phyloP scores from a whole-genome alignment of 2,113 vertebrate genomes.

The Brienomyrus brachyistius region DNA sequence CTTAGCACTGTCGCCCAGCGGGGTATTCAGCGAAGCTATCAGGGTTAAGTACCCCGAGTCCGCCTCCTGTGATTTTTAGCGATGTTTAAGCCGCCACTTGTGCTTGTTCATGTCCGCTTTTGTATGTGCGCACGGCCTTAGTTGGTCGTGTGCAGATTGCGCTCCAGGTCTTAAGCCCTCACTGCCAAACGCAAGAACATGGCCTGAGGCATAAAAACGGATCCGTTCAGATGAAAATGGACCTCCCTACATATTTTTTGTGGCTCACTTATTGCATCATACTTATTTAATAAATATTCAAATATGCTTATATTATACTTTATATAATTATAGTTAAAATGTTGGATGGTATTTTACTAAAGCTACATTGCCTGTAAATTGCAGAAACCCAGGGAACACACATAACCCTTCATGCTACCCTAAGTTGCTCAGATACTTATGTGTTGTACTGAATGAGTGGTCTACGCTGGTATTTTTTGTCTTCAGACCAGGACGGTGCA shows the following conservation, averaged over 20 bases:
- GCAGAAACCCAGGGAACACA: no score
- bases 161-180: neutral
- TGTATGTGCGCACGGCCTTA: neutral
- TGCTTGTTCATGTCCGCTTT: neutral
- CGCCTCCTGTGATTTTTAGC: neutral
- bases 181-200: neutral
- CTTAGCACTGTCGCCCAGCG: neutral
- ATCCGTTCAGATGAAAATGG: neutral
- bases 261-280: neutral
- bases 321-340: neutral
- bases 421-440: neutral
- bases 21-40: neutral
- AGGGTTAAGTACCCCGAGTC: neutral
- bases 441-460: neutral
- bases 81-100: neutral
- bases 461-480: slow-evolving; percentile 10
- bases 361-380: neutral
- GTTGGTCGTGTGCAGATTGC: neutral
- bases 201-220: neutral
- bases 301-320: neutral
- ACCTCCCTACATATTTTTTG: neutral
- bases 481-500: slow-evolving; percentile 83
- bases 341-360: neutral
- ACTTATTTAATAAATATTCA: neutral
- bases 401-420: no score